phyloP scores from a whole-genome alignment of 2,797 vertebrate species.

The Tenualosa ilisha region DNA sequence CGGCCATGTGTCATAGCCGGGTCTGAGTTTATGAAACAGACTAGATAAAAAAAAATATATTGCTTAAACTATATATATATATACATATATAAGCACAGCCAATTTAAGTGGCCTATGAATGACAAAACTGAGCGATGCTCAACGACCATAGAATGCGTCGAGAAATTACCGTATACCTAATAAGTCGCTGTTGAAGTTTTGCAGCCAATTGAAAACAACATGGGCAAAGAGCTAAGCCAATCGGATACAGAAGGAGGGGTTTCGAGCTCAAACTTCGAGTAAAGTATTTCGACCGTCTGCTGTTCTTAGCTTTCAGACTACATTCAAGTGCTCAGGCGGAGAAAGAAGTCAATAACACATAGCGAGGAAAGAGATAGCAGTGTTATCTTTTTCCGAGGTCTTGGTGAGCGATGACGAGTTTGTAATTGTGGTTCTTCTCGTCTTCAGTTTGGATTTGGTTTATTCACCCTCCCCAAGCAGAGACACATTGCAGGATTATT shows the following conservation, averaged over 20 bases:
- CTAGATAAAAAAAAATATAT: too few species aligned
- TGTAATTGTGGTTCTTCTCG: neutral
- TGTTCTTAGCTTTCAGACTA: neutral
- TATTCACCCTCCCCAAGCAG: neutral
- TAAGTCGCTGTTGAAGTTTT: neutral
- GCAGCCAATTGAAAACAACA: neutral
- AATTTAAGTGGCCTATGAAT: neutral
- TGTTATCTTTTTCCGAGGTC: neutral
- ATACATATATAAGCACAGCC: too few species aligned
- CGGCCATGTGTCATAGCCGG: neutral
- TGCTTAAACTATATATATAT: too few species aligned
- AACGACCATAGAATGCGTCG: neutral
- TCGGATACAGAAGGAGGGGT: constrained; percentile 60
- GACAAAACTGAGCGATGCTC: neutral
- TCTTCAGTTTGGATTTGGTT: constrained; percentile 31
- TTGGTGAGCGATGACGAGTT: neutral
- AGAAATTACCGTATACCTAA: neutral
- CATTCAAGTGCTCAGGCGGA: neutral
- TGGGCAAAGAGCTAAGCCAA: neutral
- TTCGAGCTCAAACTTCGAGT: constrained; percentile 63
- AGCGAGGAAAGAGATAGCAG: constrained; percentile 9
- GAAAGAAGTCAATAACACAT: neutral
- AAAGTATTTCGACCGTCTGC: constrained; percentile 60
- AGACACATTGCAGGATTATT: neutral
- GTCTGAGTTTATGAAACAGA: neutral